Conservation (phyloP, 2,113 vertebrate genomes). For the Speoplatyrhinus poulsoni region DNA sequence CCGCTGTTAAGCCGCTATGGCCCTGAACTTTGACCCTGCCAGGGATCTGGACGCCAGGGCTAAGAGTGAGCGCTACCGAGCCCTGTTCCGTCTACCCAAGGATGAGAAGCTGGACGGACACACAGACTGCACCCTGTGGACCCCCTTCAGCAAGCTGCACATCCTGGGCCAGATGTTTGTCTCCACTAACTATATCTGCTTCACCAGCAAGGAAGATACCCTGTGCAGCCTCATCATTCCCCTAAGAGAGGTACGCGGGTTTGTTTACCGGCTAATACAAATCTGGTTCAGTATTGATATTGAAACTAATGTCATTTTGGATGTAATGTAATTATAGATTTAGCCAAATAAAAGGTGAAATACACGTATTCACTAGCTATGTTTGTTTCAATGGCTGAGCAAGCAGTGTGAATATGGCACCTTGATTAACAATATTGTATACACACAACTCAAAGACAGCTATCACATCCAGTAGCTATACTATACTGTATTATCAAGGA, state of each 20-base stretch:
- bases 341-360: not conserved
- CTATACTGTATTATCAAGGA: too few relatives aligned
- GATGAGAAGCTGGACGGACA: conserved; percentile 97
- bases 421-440: too few relatives aligned
- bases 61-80: conserved; percentile 93
- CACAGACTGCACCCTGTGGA: conserved; percentile 97
- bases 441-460: too few relatives aligned
- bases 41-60: conserved; percentile 96
- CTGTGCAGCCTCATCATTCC: conserved; percentile 97
- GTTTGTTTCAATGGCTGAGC: too few relatives aligned
- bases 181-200: conserved; percentile 99
- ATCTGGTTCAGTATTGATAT: not conserved
- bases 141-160: conserved; percentile 98
- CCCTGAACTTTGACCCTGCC: conserved; percentile 4
- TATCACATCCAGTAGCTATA: too few relatives aligned
- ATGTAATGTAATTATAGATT: not conserved
- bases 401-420: too few relatives aligned
- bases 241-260: conserved; percentile 84
- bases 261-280: not conserved
- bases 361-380: too few relatives aligned
- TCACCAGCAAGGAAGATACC: conserved; percentile 95
- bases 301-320: not conserved
- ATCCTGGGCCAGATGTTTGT: conserved; percentile 99
- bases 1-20: not conserved
- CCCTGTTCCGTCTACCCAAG: conserved; percentile 93